Evolutionary conservation across 2,888 invertebrate genomes (phyloP), one percentile per base, ranked within the genome.

Genomic region (Strigamia transsilvanica): DNA sequence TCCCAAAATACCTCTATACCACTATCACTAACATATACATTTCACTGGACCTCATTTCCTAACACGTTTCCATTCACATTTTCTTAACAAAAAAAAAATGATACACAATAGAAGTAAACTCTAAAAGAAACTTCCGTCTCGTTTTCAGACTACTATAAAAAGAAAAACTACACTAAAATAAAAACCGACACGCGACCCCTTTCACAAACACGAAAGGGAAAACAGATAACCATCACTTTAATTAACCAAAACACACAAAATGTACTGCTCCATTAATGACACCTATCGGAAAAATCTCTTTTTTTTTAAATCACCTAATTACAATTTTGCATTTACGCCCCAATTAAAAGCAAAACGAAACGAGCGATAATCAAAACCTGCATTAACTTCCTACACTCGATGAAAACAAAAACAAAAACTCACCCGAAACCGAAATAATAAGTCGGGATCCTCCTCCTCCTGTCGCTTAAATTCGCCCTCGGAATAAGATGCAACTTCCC

Each of bases 401-500:
- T 23, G 1, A 66, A 66, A 73, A 73, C 12, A 4, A 9, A 73
- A 73, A 73, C 12, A 73, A 15, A 10, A 27, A 73, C 73, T 73
- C 73, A 73, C 73, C 73, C 27, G 27, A 7, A 73, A 13, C 73
- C 73, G 27, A 9, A 73, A 32, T 73, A 73, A 27, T 73, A 73
- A 32, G 73, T 73, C 12, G 73, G 73, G 27, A 73, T 32, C 73
- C 32, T 32, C 73, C 21, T 41, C 41, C 79, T 79, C 38, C 41
- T 79, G 3, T 7, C 41, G 7, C 38, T 21, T 21, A 81, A 61
- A 81, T 32, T 38, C 10, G 81, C 81, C 21, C 81, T 61, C 9
- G 81, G 81, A 18, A 81, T 81, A 3, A 61, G 61, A 66, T 81
- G 81, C 34, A 66, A 18, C 6, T 61, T 61, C 2, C 66, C 38